Conservation (phyloP, 2,888 invertebrate genomes). For the Limulus polyphemus region DNA sequence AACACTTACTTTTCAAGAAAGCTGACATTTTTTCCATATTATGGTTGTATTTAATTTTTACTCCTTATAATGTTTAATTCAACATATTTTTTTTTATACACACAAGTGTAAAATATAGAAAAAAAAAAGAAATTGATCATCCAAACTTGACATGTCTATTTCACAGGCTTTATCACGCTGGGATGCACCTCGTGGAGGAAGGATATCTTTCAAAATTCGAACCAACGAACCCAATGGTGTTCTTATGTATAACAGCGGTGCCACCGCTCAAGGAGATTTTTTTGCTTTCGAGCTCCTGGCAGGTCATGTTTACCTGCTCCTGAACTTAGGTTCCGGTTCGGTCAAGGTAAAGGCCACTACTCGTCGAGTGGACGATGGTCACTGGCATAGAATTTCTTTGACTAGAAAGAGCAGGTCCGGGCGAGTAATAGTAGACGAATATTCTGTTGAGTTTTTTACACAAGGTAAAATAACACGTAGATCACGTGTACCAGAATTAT, state of each 20-base stretch:
- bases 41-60: no score
- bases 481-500: no score
- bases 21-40: no score
- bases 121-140: no score
- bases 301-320: slow-evolving; percentile 80
- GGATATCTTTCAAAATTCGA: slow-evolving; percentile 84
- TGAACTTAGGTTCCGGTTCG: slow-evolving; percentile 83
- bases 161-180: slow-evolving; percentile 70
- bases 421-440: slow-evolving; percentile 74
- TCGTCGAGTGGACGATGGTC: slow-evolving; percentile 68
- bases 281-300: slow-evolving; percentile 88
- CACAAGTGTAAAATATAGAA: no score
- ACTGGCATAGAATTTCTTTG: slow-evolving; percentile 81
- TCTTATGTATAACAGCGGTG: slow-evolving; percentile 76
- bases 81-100: no score
- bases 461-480: slow-evolving; percentile 46
- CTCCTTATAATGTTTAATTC: no score
- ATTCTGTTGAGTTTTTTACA: slow-evolving; percentile 74
- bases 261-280: slow-evolving; percentile 50
- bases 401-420: slow-evolving; percentile 70
- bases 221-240: slow-evolving; percentile 91
- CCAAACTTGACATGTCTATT: no score
- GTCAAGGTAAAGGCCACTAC: slow-evolving; percentile 59
- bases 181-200: slow-evolving; percentile 75
- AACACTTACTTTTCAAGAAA: no score